Evolutionary conservation across 2,888 invertebrate species (phyloP).

Genomic region (Mesopsocus fuscifrons): DNA sequence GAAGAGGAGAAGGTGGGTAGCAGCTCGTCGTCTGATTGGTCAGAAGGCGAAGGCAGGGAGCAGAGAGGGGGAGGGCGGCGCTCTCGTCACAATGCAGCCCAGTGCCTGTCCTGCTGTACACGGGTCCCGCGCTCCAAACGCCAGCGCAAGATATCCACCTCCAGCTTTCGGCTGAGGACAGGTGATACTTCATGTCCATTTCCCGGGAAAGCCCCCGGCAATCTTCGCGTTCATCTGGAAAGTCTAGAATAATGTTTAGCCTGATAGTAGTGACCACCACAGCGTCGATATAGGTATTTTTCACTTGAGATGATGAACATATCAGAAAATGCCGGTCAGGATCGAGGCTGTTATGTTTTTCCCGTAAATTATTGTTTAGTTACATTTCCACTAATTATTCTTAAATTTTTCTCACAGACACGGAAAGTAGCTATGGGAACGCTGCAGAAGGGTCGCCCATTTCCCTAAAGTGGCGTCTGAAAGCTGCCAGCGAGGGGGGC

Average conservation of each 20-base stretch:
- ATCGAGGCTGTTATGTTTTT: too few species aligned
- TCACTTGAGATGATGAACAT: too few species aligned
- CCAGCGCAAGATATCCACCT: slow-evolving; percentile 19
- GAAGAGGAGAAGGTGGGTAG: slow-evolving; percentile 1
- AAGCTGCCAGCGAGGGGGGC: slow-evolving; percentile 1
- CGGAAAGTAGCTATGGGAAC: slow-evolving; percentile 19
- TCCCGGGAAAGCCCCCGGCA: too few species aligned
- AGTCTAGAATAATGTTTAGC: too few species aligned
- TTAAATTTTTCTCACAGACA: slow-evolving; percentile 17
- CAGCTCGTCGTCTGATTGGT: slow-evolving; percentile 3
- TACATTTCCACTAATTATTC: slow-evolving; percentile 6
- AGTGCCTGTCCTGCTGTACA: slow-evolving; percentile 5
- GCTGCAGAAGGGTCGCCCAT: slow-evolving; percentile 11
- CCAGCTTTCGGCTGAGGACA: slow-evolving; percentile 10
- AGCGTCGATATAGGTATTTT: too few species aligned
- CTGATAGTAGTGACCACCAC: too few species aligned
- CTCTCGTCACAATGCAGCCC: slow-evolving; percentile 3
- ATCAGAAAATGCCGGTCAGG: too few species aligned
- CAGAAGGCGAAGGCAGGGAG: not conserved
- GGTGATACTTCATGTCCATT: not conserved
- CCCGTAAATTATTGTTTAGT: slow-evolving; percentile 3
- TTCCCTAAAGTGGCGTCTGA: slow-evolving; percentile 6
- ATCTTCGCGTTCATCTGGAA: too few species aligned
- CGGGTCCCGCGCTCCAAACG: slow-evolving; percentile 13
- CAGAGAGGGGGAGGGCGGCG: not conserved